phyloP scores from a whole-genome alignment of 1,140 invertebrate genomes.

The Drosophila sulfurigaster region DNA sequence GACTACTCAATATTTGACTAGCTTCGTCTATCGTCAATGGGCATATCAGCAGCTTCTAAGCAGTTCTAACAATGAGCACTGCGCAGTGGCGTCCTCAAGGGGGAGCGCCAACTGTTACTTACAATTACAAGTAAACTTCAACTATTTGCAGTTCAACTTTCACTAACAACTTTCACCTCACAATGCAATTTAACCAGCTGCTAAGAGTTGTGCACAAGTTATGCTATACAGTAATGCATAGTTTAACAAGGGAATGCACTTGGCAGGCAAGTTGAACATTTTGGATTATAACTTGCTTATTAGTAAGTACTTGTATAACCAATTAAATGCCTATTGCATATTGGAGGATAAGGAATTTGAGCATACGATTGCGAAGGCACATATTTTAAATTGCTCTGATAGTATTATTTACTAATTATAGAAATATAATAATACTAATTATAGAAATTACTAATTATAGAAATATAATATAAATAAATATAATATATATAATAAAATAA shows the following conservation, averaged over 20 bases:
- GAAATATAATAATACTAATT: no score
- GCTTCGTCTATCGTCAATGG: slow-evolving; percentile 19
- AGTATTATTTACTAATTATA: no score
- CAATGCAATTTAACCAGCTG: not conserved
- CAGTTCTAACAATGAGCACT: not conserved
- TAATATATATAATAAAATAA: no score
- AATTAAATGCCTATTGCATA: no score
- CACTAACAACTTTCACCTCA: slow-evolving; percentile 3
- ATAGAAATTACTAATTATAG: no score
- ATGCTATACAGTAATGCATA: not conserved
- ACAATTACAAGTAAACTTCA: not conserved
- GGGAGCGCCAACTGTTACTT: not conserved
- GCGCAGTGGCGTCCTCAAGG: slow-evolving; percentile 13
- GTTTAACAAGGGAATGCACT: not conserved
- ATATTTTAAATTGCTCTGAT: no score
- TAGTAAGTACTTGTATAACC: not conserved
- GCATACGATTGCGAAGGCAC: no score
- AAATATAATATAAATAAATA: no score
- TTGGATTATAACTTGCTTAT: not conserved
- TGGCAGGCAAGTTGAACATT: not conserved
- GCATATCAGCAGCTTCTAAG: slow-evolving; percentile 35
- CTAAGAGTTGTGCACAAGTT: not conserved
- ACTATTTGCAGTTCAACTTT: slow-evolving; percentile 3
- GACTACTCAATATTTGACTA: slow-evolving; percentile 55
- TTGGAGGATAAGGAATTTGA: no score